A percentile compares a stretch with the other conserved stretches of the same genome.
These are phyloP conservation scores for Dynastes maya DNA, from an alignment of 2,888 invertebrate species.

Conservation along the genomic window DNA sequence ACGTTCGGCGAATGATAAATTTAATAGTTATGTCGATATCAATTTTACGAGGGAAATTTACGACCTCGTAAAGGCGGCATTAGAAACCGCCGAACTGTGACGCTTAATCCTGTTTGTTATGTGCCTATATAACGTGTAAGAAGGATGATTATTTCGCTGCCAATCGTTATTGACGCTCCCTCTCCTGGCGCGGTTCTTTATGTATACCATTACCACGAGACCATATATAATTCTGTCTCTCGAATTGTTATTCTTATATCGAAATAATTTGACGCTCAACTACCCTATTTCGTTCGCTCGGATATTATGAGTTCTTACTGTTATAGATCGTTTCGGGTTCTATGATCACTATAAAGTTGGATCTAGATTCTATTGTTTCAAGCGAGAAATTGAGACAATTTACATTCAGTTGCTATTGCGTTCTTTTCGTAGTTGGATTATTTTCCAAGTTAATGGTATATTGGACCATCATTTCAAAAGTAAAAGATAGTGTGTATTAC, in stretches of 20 bases:
- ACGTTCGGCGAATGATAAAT: slow-evolving; percentile 41
- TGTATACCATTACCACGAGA: background rate
- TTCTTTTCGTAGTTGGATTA: no score
- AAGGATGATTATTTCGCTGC: slow-evolving; percentile 23
- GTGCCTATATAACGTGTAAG: slow-evolving; percentile 22
- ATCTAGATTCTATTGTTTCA: background rate
- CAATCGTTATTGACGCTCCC: slow-evolving; percentile 17
- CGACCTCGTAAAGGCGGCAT: slow-evolving; percentile 22
- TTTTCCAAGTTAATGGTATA: no score
- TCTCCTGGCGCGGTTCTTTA: background rate
- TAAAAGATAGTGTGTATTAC: no score
- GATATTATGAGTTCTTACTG: background rate
- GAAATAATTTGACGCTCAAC: background rate
- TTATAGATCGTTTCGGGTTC: background rate
- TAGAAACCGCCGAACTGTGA: slow-evolving; percentile 27
- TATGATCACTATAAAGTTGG: background rate
- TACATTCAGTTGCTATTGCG: background rate
- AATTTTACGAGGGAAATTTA: slow-evolving; percentile 44
- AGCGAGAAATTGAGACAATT: background rate
- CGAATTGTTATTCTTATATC: slow-evolving; percentile 11
- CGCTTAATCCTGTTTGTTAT: slow-evolving; percentile 38
- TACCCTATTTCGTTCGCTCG: background rate
- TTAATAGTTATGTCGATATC: slow-evolving; percentile 40
- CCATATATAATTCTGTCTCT: background rate
- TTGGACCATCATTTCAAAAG: no score